phyloP scores from a whole-genome alignment of 2,888 invertebrate species.

The Malthinus seriepunctatus region DNA sequence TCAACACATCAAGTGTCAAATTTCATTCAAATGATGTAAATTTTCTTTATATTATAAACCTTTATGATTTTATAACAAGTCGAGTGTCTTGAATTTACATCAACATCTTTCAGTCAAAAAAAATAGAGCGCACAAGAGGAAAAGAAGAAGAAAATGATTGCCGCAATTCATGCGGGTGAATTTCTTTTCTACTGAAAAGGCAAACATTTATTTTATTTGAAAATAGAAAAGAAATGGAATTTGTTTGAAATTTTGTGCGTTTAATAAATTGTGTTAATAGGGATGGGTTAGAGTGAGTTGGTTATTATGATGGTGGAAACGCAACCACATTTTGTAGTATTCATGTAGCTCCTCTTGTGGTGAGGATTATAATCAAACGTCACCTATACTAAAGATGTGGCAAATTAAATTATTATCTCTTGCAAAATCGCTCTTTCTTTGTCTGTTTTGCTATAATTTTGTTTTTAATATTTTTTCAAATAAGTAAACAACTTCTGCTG shows the following conservation, averaged over 20 bases:
- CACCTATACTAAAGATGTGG: constrained; percentile 41
- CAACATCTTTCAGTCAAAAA: constrained; percentile 37
- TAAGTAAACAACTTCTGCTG: too few relatives aligned
- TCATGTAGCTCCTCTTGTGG: constrained; percentile 36
- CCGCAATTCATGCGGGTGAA: constrained; percentile 31
- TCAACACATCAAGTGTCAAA: constrained; percentile 22
- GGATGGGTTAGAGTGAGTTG: constrained; percentile 20
- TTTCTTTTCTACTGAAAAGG: constrained; percentile 34
- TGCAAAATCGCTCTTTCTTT: constrained; percentile 18
- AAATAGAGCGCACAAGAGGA: too few relatives aligned
- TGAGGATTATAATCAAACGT: constrained; percentile 35
- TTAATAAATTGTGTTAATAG: neutral
- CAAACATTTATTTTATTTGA: constrained; percentile 48
- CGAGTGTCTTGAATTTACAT: constrained; percentile 38
- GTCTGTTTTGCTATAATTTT: neutral
- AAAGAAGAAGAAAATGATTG: constrained; percentile 37
- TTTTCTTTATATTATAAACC: constrained; percentile 20
- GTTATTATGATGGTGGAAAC: constrained; percentile 25
- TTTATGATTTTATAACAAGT: constrained; percentile 43
- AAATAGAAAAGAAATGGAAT: constrained; percentile 51
- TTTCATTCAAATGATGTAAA: constrained; percentile 20
- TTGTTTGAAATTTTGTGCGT: constrained; percentile 39
- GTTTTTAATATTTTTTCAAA: too few relatives aligned
- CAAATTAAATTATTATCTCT: constrained; percentile 40
- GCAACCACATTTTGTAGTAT: constrained; percentile 33